phyloP scores from a whole-genome alignment of 2,888 invertebrate genomes.

The Augochlorella aurata region DNA sequence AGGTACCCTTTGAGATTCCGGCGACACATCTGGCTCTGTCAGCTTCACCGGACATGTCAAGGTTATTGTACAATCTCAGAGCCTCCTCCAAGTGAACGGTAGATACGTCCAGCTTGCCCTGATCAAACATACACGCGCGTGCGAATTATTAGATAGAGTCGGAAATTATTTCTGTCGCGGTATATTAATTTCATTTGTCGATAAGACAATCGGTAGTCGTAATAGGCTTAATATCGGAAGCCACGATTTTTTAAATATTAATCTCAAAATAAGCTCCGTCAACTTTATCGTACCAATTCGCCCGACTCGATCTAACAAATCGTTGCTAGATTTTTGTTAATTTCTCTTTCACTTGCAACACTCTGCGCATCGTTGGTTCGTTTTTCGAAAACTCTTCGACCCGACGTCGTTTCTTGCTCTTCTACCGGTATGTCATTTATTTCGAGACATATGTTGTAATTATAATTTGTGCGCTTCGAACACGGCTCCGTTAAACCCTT shows the following conservation, averaged over 20 bases:
- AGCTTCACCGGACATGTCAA: constrained; percentile 61
- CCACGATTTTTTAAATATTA: neutral
- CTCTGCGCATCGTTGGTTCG: neutral
- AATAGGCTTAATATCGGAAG: no score
- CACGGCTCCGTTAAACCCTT: neutral
- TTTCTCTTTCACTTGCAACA: neutral
- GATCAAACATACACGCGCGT: neutral
- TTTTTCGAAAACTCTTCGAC: neutral
- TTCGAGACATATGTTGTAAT: neutral
- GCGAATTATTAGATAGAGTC: neutral
- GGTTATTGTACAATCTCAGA: constrained; percentile 62
- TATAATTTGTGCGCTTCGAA: neutral
- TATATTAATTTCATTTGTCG: neutral
- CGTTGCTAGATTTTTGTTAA: neutral
- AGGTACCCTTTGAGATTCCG: constrained; percentile 73
- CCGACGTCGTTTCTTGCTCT: neutral
- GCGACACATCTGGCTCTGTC: constrained; percentile 70
- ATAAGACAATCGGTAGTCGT: neutral
- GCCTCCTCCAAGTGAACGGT: constrained; percentile 69
- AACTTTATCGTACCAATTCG: neutral
- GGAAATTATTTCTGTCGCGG: neutral
- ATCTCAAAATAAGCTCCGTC: neutral
- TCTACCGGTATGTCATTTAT: neutral
- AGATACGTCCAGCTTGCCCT: constrained; percentile 68
- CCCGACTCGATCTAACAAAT: neutral